Evolutionary conservation across 2,888 invertebrate genomes (phyloP).

Genomic region (Leptinotarsa haldemani): DNA sequence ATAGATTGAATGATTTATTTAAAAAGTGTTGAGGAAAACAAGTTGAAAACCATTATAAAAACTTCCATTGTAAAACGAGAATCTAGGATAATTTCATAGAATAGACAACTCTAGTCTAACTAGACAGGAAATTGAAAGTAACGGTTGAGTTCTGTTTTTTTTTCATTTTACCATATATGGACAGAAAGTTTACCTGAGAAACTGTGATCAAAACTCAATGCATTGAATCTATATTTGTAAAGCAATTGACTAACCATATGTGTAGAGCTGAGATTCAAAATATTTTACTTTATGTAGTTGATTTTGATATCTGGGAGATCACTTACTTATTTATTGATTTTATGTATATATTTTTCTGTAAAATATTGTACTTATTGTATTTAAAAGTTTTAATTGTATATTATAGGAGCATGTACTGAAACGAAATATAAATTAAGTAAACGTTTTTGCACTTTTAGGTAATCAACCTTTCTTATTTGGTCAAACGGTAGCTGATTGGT

Average conservation of each 20-base stretch:
- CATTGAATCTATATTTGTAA: background rate
- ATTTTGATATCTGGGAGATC: background rate
- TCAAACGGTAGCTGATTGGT: too few species aligned
- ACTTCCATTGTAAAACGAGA: too few species aligned
- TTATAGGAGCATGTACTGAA: slow-evolving; percentile 15
- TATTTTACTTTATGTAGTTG: background rate
- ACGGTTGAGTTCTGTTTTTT: too few species aligned
- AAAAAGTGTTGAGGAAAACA: background rate
- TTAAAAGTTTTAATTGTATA: background rate
- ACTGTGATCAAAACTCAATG: background rate
- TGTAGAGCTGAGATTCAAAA: background rate
- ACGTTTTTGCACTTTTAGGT: background rate
- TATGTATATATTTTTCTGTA: slow-evolving; percentile 7
- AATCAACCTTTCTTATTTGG: too few species aligned
- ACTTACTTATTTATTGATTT: slow-evolving; percentile 5
- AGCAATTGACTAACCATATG: background rate
- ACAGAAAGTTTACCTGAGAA: too few species aligned
- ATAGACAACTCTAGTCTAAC: too few species aligned
- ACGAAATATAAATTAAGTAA: background rate
- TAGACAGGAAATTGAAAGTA: too few species aligned
- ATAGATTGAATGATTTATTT: background rate
- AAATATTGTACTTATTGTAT: slow-evolving; percentile 15
- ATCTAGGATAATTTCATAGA: too few species aligned
- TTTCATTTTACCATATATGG: too few species aligned
- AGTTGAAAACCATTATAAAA: background rate